Evolutionary conservation across 2,113 vertebrate genomes (phyloP).

Genomic region (Dicaeum eximium): DNA sequence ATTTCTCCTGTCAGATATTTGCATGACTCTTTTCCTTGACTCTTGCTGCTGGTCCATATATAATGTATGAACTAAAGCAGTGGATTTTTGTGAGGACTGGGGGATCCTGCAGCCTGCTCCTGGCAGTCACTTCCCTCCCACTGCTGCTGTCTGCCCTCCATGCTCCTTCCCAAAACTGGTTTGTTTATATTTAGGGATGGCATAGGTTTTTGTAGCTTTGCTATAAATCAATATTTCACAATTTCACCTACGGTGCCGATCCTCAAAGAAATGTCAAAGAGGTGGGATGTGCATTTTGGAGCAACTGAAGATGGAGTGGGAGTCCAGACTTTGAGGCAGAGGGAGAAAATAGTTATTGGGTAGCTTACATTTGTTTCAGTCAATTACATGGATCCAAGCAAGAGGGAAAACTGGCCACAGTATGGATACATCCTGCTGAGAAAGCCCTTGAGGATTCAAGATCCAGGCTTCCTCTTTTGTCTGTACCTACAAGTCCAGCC

Average conservation of each 20-base stretch:
- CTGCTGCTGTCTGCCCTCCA: background rate
- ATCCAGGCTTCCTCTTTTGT: background rate
- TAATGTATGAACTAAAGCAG: background rate
- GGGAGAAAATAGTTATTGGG: background rate
- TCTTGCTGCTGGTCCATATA: background rate
- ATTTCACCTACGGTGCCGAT: background rate
- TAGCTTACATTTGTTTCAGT: background rate
- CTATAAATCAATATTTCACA: background rate
- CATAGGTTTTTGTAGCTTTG: background rate
- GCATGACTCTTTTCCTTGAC: background rate
- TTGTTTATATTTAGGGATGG: background rate
- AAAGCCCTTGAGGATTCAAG: background rate
- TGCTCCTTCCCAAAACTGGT: background rate
- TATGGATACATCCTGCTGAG: fast-evolving
- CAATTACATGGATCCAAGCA: background rate
- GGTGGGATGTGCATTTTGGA: background rate
- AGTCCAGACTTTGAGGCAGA: background rate
- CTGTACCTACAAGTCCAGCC: background rate
- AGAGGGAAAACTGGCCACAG: background rate
- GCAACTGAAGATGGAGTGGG: background rate
- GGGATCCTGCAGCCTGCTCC: background rate
- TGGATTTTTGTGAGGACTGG: background rate
- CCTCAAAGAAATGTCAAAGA: background rate
- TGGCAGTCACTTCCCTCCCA: background rate
- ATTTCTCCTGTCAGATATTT: background rate